Base-by-base conservation (phyloP, 2,797 vertebrate genomes). In the Xiphorhynchus erythropygius region DNA sequence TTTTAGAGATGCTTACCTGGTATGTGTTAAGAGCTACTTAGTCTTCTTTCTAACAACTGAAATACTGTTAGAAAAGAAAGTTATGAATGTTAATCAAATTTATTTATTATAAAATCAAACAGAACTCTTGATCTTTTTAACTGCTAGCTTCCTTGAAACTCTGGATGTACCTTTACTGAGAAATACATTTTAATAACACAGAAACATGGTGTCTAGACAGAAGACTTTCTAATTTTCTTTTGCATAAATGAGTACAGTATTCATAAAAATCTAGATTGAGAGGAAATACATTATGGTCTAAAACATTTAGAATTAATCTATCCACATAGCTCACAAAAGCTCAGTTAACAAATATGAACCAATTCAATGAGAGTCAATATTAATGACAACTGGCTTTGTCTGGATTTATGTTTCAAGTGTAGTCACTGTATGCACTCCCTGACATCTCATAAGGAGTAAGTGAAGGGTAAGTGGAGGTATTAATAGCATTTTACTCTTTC, bases 181-280 rank as follows among this genome's bases (percentile, higher is more conserved):
- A 92, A 93, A 85, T 71, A 28, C 5, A 71, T 94, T 87, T 89
- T 87, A 80, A 55, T 56, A 88, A 35, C 13, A 0, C 28, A 69
- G n/a, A 10, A 87, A 35, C 33, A 60, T 28, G 85, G 32, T 71
- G 64, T 88, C 79, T 90, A 93, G 75, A 89, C 35, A 78, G 69
- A 23, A 84, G 18, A 84, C 7, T 71, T 94, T 75, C 35, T 71
- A 62, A 93, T 92, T 96, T 93, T 80, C 44, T 93, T 93, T 89
- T 92, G 15, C 57, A 83, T 83, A 91, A 89, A 78, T 91, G 18
- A 85, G 30, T 73, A 65, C 19, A 59, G 9, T 55, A 69, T 81
- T 92, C 55, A 90, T 82, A 88, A 92, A 94, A 93, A 86, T 84
- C 37, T 87, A 82, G 23, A 81, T 28, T 52, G 25, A 94, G 42